Evolutionary conservation across 2,113 vertebrate genomes (phyloP).

Genomic region (Stictonetta naevosa): DNA sequence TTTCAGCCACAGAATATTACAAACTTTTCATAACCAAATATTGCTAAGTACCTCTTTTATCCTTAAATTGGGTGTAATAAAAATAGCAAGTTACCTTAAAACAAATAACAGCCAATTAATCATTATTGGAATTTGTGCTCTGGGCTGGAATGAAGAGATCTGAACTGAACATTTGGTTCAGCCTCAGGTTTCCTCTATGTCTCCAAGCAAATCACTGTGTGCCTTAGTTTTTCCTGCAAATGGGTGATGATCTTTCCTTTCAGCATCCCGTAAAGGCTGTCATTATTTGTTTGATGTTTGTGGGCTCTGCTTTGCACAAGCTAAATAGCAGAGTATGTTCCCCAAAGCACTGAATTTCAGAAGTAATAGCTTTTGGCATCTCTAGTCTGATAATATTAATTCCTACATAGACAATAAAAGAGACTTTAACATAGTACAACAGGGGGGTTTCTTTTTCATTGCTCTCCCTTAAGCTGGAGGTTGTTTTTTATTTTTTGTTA

Average conservation of each 20-base stretch:
- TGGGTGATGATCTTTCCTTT: background rate
- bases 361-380: background rate
- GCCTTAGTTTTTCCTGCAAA: background rate
- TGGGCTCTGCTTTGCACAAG: background rate
- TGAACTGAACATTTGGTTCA: background rate
- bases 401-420: background rate
- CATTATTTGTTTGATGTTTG: background rate
- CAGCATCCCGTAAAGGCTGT: background rate
- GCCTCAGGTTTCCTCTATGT: background rate
- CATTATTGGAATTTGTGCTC: background rate
- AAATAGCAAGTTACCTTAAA: constrained; percentile 1
- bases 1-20: background rate
- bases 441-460: background rate
- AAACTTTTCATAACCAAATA: background rate
- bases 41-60: background rate
- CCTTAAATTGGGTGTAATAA: background rate
- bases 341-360: background rate
- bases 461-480: background rate
- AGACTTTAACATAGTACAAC: background rate
- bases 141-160: background rate
- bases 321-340: background rate
- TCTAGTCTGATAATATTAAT: background rate
- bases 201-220: background rate
- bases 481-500: background rate
- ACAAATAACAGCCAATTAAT: background rate